Conservation (phyloP, 2,888 invertebrate species). For the Diplolepis rosae region DNA sequence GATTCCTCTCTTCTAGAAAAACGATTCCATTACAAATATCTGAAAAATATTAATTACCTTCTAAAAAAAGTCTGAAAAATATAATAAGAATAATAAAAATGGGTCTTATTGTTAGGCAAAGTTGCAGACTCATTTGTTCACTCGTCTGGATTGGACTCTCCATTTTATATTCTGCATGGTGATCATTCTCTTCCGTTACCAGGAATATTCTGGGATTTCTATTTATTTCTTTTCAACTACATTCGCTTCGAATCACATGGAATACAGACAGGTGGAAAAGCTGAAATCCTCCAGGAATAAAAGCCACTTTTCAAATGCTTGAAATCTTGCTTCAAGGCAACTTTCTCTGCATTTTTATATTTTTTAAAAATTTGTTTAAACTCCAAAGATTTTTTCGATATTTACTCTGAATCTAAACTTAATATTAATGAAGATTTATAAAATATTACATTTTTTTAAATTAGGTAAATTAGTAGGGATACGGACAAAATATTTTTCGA, state of each 20-base stretch:
- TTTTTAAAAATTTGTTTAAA: background rate
- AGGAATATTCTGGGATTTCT: background rate
- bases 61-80: background rate
- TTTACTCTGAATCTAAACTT: background rate
- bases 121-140: background rate
- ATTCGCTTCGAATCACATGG: background rate
- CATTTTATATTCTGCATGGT: conserved; percentile 5
- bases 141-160: background rate
- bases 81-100: background rate
- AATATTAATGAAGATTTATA: too few species aligned
- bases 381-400: background rate
- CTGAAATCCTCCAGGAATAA: conserved; percentile 4
- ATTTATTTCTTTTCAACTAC: conserved; percentile 9
- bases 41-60: background rate
- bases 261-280: conserved; percentile 10
- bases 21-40: background rate
- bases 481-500: background rate
- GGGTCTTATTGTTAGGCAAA: background rate
- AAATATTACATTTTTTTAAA: background rate
- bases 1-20: background rate
- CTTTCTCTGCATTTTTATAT: background rate
- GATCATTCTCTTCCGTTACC: background rate
- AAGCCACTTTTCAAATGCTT: background rate
- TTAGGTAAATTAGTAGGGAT: too few species aligned
- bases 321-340: background rate